phyloP scores from a whole-genome alignment of 2,888 invertebrate genomes.

The Autographa gamma region DNA sequence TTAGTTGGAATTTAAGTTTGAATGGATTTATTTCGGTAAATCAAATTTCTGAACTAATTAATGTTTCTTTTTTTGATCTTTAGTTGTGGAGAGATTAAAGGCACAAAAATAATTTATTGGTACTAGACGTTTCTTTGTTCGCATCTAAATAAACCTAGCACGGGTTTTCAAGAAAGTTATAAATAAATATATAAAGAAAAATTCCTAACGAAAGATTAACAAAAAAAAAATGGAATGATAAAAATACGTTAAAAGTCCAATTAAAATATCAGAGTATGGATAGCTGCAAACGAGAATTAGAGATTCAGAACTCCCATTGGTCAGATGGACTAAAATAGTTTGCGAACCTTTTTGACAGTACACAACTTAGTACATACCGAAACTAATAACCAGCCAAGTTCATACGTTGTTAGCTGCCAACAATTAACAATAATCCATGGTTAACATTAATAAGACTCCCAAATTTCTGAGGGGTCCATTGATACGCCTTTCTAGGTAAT shows the following conservation, averaged over 20 bases:
- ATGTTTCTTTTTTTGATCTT: not conserved
- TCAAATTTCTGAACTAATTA: not conserved
- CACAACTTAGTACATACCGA: not conserved
- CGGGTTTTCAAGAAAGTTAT: too few species aligned
- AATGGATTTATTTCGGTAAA: not conserved
- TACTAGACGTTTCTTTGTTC: too few species aligned
- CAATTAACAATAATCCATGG: slow-evolving; percentile 15
- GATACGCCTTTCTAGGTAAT: slow-evolving; percentile 56
- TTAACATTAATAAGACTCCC: slow-evolving; percentile 20
- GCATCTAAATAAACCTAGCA: too few species aligned
- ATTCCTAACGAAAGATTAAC: too few species aligned
- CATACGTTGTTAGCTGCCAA: slow-evolving; percentile 1
- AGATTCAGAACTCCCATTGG: too few species aligned
- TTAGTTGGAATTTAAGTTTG: slow-evolving; percentile 1
- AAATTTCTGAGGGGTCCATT: slow-evolving; percentile 26
- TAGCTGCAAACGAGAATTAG: too few species aligned
- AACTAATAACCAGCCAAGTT: slow-evolving; percentile 3
- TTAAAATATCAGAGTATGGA: too few species aligned
- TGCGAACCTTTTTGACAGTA: not conserved
- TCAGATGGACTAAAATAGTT: not conserved
- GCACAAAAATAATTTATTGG: not conserved
- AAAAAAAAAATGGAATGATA: too few species aligned
- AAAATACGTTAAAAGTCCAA: too few species aligned
- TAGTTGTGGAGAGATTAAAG: not conserved
- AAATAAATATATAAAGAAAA: too few species aligned